These are phyloP conservation scores for Setipinna tenuifilis DNA, from an alignment of 2,797 vertebrate species.

Conservation along the genomic window DNA sequence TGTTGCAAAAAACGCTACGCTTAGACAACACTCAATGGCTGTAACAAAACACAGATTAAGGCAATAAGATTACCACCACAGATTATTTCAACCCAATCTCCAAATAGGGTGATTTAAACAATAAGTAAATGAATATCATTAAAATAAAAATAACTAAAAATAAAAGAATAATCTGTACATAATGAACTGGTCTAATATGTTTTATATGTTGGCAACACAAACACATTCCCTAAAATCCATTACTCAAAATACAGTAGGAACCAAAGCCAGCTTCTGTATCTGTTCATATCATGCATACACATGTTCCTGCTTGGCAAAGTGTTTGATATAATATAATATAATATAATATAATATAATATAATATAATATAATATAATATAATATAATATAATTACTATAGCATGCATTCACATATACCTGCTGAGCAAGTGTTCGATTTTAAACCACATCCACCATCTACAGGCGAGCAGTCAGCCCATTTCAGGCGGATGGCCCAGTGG, in stretches of 20 bases:
- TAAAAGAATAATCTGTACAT: background rate
- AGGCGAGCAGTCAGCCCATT: background rate
- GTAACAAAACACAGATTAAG: background rate
- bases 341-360: too few species aligned
- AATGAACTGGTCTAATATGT: background rate
- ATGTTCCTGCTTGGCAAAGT: background rate
- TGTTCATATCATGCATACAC: background rate
- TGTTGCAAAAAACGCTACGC: conserved; percentile 43
- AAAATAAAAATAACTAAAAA: background rate
- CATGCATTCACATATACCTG: too few species aligned
- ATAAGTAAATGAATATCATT: background rate
- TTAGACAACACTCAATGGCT: conserved; percentile 1
- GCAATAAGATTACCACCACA: conserved; percentile 3
- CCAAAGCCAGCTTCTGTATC: background rate
- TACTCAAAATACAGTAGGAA: background rate
- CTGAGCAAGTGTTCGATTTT: too few species aligned
- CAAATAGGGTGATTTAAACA: background rate
- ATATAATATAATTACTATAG: too few species aligned
- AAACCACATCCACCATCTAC: background rate
- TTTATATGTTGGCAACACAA: background rate
- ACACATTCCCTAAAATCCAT: background rate
- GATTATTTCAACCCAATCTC: background rate
- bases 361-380: too few species aligned
- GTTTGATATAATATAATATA: background rate
- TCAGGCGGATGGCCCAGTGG: background rate